A percentile compares a stretch with the other conserved stretches of the same genome.
Conservation (phyloP, 1,140 invertebrate species). For the Diorhabda elongata region DNA sequence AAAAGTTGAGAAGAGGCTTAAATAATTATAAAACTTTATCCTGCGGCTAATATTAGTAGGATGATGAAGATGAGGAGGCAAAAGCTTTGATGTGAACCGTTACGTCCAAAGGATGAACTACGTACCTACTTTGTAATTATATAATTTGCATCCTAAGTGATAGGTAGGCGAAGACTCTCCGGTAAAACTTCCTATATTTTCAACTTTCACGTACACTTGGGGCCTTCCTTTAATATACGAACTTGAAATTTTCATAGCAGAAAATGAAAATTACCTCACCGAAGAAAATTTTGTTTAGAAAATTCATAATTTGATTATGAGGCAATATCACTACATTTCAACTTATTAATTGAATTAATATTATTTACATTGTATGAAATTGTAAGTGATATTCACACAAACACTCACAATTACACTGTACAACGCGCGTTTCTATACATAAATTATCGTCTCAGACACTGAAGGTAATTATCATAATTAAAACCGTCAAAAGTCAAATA, state of each 20-base stretch:
- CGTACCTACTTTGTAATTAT: slow-evolving; percentile 45
- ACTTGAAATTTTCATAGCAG: neutral
- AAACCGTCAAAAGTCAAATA: too few species aligned
- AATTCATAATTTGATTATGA: neutral
- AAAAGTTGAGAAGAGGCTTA: slow-evolving; percentile 26
- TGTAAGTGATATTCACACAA: neutral
- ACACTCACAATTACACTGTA: too few species aligned
- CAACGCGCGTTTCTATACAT: too few species aligned
- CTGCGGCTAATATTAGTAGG: slow-evolving; percentile 33
- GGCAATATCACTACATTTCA: neutral
- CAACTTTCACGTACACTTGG: neutral
- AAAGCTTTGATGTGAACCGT: slow-evolving; percentile 37
- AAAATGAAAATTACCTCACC: neutral
- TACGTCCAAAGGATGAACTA: slow-evolving; percentile 26
- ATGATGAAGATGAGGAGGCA: slow-evolving; percentile 12
- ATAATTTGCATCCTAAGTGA: slow-evolving; percentile 46
- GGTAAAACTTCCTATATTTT: neutral
- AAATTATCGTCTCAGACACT: too few species aligned
- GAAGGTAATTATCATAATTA: too few species aligned
- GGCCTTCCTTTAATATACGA: neutral
- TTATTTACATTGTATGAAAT: neutral
- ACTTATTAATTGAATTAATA: neutral
- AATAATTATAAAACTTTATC: slow-evolving; percentile 45
- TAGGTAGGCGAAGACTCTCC: slow-evolving; percentile 34
- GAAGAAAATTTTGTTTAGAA: neutral